phyloP scores from a whole-genome alignment of 64 coral and sea anemone species.

The Orbicella faveolata region DNA sequence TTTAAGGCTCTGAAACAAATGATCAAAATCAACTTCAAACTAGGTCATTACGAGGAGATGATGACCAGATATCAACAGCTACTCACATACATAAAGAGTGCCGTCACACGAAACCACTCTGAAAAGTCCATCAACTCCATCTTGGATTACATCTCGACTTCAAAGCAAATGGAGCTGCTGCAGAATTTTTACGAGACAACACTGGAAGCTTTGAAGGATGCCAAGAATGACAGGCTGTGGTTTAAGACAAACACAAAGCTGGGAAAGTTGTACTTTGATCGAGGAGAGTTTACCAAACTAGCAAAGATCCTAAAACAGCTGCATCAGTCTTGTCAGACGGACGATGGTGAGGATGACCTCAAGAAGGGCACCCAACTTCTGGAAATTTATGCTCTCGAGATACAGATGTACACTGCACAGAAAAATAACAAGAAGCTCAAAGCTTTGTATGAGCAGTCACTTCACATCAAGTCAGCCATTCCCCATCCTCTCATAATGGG shows the following conservation, averaged over 20 bases:
- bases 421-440: slow-evolving; percentile 56
- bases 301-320: slow-evolving; percentile 96
- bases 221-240: slow-evolving; percentile 99
- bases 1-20: slow-evolving; percentile 99
- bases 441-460: slow-evolving; percentile 91
- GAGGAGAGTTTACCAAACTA: slow-evolving; percentile 87
- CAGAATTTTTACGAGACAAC: slow-evolving; percentile 99
- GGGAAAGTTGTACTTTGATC: slow-evolving; percentile 94
- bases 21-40: slow-evolving; percentile 98
- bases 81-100: slow-evolving; percentile 99
- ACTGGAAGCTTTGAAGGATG: slow-evolving; percentile 94
- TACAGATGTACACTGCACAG: slow-evolving; percentile 98
- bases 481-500: slow-evolving; percentile 98
- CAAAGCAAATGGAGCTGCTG: slow-evolving; percentile 98
- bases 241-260: slow-evolving; percentile 99
- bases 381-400: slow-evolving; percentile 99
- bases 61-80: slow-evolving; percentile 94
- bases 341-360: slow-evolving; percentile 97
- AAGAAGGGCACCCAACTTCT: slow-evolving; percentile 96
- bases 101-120: slow-evolving; percentile 98
- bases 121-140: slow-evolving; percentile 99
- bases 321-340: slow-evolving; percentile 96
- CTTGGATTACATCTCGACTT: slow-evolving; percentile 98
- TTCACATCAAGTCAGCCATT: slow-evolving; percentile 98
- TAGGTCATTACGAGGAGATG: slow-evolving; percentile 97